Evolutionary conservation across 2,888 invertebrate genomes (phyloP), one percentile per base, ranked within the genome.

Genomic region (Hyppa rectilinea): DNA sequence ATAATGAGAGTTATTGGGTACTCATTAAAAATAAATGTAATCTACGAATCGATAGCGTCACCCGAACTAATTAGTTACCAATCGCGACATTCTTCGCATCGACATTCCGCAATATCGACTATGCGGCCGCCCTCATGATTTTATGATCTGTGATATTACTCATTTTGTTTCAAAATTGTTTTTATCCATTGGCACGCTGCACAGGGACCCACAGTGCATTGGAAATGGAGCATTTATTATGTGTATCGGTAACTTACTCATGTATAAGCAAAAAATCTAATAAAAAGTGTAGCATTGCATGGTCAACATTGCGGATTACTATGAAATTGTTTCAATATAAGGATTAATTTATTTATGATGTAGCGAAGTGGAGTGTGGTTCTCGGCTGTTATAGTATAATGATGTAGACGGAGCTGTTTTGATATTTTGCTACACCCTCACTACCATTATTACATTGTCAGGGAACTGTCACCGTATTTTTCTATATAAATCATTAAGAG

Each of bases 251-350:
- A 59, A 67, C 61, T 74, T 56, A 67, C 61, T 82, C 68, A 71
- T 50, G 34, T 82, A 12, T 64, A 82, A 72, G 65, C 60, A 52
- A 67, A 65, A 67, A 75, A 68, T 52, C 65, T 26, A 68, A 62
- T 56, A 36, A 55, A 68, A 67, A 69, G 58, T 72, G 75, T 72
- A 67, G 72, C 85, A 17, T 50, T 26, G 49, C 49, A 81, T 85
- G 68, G 86, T 84, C 85, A 68, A 84, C 71, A 75, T 85, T 84
- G 85, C 85, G 86, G 86, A 84, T 53, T 58, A 47, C 53, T 69
- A 81, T 78, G 64, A 84, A 84, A 78, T 82, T 84, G 61, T 84
- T 85, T 82, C 86, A 84, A 69, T 80, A 53, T 85, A 85, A 85
- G 84, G 52, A 71, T 79, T 85, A 84, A 82, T 80, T 86, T 71